Conservation (phyloP, 2,113 vertebrate genomes). For the Barnardius zonarius region DNA sequence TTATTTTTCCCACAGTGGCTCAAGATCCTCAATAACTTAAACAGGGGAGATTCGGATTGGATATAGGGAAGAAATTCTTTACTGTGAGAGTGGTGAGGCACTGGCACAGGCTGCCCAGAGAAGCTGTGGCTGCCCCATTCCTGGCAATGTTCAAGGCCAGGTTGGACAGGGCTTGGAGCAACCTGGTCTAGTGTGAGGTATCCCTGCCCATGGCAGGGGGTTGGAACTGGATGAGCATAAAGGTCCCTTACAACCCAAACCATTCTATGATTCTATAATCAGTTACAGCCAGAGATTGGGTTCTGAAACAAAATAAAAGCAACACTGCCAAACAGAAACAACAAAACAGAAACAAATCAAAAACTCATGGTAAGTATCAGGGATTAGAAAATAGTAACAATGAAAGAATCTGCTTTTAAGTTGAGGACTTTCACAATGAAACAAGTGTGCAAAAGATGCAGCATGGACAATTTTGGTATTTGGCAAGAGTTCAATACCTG, state of each 20-base stretch:
- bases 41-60: background rate
- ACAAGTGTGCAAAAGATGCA: background rate
- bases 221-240: background rate
- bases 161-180: background rate
- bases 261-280: background rate
- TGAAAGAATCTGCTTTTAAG: background rate
- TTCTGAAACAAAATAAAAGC: background rate
- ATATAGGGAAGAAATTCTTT: background rate
- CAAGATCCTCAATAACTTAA: background rate
- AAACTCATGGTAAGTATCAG: fast-evolving
- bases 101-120: background rate
- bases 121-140: background rate
- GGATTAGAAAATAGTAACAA: background rate
- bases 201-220: background rate
- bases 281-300: background rate
- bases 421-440: background rate
- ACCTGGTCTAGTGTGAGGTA: background rate
- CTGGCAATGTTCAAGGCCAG: background rate
- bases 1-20: background rate
- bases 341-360: fast-evolving
- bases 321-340: fast-evolving
- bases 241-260: background rate
- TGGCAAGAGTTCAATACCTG: conserved; percentile 1
- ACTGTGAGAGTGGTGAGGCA: background rate
- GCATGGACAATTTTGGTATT: background rate